A percentile compares a stretch with the other conserved stretches of the same genome.
Evolutionary conservation across 2,797 vertebrate genomes (phyloP).

Genomic region (Anas capensis): DNA sequence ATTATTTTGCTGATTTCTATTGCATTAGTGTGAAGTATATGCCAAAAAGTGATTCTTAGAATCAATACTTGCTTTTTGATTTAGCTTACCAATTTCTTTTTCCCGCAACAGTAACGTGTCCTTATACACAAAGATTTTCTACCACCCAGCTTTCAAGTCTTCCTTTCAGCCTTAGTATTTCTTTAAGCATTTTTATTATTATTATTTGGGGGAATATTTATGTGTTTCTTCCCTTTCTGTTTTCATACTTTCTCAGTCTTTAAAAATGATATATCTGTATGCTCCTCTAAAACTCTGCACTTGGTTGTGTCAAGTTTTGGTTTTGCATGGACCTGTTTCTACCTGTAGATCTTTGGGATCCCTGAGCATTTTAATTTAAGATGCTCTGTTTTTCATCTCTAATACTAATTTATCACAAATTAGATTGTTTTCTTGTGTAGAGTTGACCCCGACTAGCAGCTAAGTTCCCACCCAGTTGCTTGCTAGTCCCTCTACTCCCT

Average conservation of each 20-base stretch:
- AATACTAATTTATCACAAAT: neutral
- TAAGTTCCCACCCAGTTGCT: neutral
- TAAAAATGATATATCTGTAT: neutral
- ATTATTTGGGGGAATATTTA: neutral
- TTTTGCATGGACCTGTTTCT: neutral
- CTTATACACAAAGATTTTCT: neutral
- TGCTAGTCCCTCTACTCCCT: rapidly evolving
- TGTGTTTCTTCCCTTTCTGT: neutral
- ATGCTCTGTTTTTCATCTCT: neutral
- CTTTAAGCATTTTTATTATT: neutral
- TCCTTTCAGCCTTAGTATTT: neutral
- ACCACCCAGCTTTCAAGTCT: neutral
- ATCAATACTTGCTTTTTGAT: neutral
- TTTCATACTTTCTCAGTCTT: neutral
- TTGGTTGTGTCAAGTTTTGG: neutral
- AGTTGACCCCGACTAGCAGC: neutral
- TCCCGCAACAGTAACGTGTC: neutral
- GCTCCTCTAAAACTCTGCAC: neutral
- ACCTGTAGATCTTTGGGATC: neutral
- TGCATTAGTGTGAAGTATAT: neutral
- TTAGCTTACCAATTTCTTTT: neutral
- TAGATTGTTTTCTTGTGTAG: neutral
- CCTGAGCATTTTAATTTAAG: neutral
- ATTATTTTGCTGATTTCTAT: neutral
- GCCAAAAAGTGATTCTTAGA: neutral